Evolutionary conservation across 2,888 invertebrate genomes (phyloP).

Genomic region (Troides aeacus): DNA sequence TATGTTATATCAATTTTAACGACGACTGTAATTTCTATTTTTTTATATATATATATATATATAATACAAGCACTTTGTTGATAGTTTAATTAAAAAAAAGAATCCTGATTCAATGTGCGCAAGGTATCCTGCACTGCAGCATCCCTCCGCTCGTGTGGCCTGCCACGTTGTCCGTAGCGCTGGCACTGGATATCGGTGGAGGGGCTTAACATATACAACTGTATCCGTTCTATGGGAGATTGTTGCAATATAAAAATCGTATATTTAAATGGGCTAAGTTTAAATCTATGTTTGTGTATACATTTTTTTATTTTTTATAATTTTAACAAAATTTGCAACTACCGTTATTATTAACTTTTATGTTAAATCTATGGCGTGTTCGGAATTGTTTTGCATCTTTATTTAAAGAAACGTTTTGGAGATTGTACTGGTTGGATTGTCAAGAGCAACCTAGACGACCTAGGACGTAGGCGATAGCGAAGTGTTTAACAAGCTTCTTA

Average conservation of each 20-base stretch:
- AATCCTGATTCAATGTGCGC: background rate
- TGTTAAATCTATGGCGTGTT: background rate
- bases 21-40: too few species aligned
- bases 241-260: background rate
- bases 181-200: conserved; percentile 25
- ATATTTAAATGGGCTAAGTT: background rate
- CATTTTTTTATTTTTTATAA: background rate
- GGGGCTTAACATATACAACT: conserved; percentile 21
- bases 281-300: background rate
- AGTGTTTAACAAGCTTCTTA: conserved; percentile 68
- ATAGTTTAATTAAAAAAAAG: background rate
- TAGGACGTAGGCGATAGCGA: conserved; percentile 3
- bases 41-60: too few species aligned
- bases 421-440: too few species aligned
- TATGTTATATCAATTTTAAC: too few species aligned
- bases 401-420: too few species aligned
- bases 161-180: conserved; percentile 19
- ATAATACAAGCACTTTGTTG: background rate
- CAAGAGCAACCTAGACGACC: background rate
- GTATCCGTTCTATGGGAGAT: background rate
- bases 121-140: background rate
- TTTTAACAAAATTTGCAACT: background rate
- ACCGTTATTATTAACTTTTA: background rate
- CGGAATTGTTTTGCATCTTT: background rate
- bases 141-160: conserved; percentile 24